Base-by-base conservation (phyloP, 2,113 vertebrate species). In the Apus apus region DNA sequence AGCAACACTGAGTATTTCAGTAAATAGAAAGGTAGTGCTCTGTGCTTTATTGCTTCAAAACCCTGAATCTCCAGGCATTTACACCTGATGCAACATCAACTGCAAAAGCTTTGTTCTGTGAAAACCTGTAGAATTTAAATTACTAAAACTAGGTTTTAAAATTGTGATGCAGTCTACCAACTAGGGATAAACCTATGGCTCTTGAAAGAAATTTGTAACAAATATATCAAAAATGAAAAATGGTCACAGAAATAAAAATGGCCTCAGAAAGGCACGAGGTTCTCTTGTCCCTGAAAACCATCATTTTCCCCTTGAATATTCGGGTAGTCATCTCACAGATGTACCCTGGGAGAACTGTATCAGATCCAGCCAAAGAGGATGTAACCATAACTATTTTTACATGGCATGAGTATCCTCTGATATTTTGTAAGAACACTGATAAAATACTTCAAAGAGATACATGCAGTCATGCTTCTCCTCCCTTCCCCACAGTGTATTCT, bases 181-280 rank as follows among this genome's bases (percentile, higher is more conserved):
- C 26, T 21, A 21, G 70, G 60, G 54, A 51, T 32, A 85, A 78
- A 32, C 17, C 38, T 5, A 3, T 1, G 10, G 66, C 25, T 21
- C 45, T 57, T 38, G 20, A 80, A 90, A 50, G 13, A 60, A 89
- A 90, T 70, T 25, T 1, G 14, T 43, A 43, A 43, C 40, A 43
- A 43, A 43, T 43, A 19, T 48, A 86, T 71, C 11, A 43, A 45
- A 87, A 32, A 15, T 23, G 50, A 8, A 22, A 66, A 75, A 17
- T 0, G 0, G 7, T 4, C 38, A 53, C 1, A 1, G 48, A 51
- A 82, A 45, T 29, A 2, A 46, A 72, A 87, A 62, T 0, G 0
- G 9, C 34, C 51, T 51, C 48, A 85, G 36, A 91, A 90, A 60
- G 0, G 0, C 34, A 68, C 60, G 58, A 83, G 20, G 20, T 4